Evolutionary conservation across 2,797 vertebrate species (phyloP).

Genomic region (Lates japonicus): DNA sequence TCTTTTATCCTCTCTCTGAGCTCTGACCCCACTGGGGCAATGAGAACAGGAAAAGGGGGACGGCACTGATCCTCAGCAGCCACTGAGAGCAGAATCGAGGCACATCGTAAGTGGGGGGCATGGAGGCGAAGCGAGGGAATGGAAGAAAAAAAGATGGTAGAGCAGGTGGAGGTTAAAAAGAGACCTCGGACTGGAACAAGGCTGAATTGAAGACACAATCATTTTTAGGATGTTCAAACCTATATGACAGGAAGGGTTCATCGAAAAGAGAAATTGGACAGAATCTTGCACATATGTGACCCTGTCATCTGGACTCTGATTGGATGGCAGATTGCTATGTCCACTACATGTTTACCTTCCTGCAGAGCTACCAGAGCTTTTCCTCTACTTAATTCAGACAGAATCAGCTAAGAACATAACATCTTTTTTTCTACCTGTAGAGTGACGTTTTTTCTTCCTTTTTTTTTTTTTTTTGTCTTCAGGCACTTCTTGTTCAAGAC

Average conservation of each 20-base stretch:
- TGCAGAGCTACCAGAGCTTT: not conserved
- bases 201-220: constrained; percentile 61
- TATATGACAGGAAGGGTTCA: constrained; percentile 63
- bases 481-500: constrained; percentile 99
- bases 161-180: constrained; percentile 70
- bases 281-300: constrained; percentile 67
- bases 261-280: constrained; percentile 62
- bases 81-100: constrained; percentile 57
- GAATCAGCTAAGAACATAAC: not conserved
- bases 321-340: constrained; percentile 53
- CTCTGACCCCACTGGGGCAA: constrained; percentile 70
- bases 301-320: constrained; percentile 39
- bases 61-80: constrained; percentile 48
- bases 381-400: constrained; percentile 2
- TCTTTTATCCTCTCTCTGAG: constrained; percentile 73
- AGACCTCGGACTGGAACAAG: constrained; percentile 61
- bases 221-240: constrained; percentile 65
- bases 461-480: constrained; percentile 40
- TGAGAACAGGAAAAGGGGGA: constrained; percentile 48
- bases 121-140: constrained; percentile 12
- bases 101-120: constrained; percentile 40
- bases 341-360: constrained; percentile 29
- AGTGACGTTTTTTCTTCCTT: constrained; percentile 26
- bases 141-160: constrained; percentile 15
- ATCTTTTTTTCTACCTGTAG: not conserved